Base-by-base conservation (phyloP, 2,888 invertebrate species). In the Ditula angustiorana region DNA sequence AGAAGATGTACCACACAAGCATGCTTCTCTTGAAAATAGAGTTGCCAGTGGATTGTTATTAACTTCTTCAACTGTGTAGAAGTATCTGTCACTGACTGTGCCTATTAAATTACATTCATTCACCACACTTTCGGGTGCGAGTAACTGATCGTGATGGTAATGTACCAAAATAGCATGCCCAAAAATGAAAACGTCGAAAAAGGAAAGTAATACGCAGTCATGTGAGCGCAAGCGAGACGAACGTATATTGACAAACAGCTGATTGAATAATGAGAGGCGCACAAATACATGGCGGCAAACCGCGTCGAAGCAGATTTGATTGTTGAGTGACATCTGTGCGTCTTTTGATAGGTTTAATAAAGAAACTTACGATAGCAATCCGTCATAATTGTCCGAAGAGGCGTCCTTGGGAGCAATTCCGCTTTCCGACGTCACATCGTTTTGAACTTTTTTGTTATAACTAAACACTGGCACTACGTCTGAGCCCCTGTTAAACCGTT, bases 131-230 rank as follows among this genome's bases (percentile, higher is more conserved):
- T 86, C 83, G 83, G 85, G 87, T 88, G 85, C 86, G 85, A 85
- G 82, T 86, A 87, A 85, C 86, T 82, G 86, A 88, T 87, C 84
- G 81, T 90, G 90, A 91, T 91, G 92, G 92, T 89, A 91, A 90
- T 89, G 86, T 86, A 90, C 90, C 78, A 89, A 92, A 92, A 92
- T 92, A 92, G 92, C 87, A 88, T 92, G 88, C 86, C 92, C 92
- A 91, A 92, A 92, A 90, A 86, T 83, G 88, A 86, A 84, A 86
- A 78, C 78, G 80, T 77, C 73, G 83, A 86, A 85, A 83, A 87
- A 83, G 87, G 85, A 74, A 80, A 79, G 85, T 73, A 79, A 79
- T 79, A 82, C 71, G 78, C 74, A 76, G 70, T 57, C 68, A 68
- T 58, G 64, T 71, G 70, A 67, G 91, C 79, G 82, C 59, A 85